These are phyloP conservation scores for Cheiracanthium punctorium DNA, from an alignment of 2,888 invertebrate species.

Conservation along the genomic window DNA sequence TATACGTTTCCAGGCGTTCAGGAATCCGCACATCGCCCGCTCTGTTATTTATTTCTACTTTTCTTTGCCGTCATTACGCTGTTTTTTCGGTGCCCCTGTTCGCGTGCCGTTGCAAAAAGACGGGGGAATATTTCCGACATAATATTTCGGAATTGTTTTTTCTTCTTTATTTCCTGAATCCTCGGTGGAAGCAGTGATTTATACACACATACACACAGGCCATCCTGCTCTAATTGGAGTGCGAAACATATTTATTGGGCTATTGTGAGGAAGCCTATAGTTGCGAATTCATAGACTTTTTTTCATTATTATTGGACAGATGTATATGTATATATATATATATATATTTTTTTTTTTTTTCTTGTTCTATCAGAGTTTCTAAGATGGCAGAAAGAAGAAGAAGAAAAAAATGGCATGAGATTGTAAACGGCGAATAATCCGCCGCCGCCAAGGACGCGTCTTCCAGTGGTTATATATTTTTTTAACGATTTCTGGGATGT, in stretches of 20 bases:
- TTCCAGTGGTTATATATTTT: too few relatives aligned
- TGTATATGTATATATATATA: too few relatives aligned
- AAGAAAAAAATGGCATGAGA: too few relatives aligned
- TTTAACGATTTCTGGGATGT: too few relatives aligned
- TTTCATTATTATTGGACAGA: too few relatives aligned
- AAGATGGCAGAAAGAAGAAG: conserved; percentile 15
- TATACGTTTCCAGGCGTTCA: not conserved
- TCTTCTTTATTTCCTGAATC: too few relatives aligned
- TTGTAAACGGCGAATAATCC: conserved; percentile 16
- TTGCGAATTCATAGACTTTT: too few relatives aligned
- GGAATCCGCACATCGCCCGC: not conserved
- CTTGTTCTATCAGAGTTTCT: not conserved
- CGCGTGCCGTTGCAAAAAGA: conserved; percentile 14
- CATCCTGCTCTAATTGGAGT: conserved; percentile 47
- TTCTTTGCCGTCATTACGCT: not conserved
- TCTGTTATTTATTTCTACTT: conserved; percentile 44
- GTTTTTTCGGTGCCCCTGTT: conserved; percentile 39
- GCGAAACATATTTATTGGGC: conserved; percentile 37
- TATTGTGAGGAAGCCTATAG: conserved; percentile 20
- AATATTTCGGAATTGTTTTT: conserved; percentile 35
- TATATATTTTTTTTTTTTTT: not conserved
- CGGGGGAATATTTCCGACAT: conserved; percentile 8
- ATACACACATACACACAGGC: too few relatives aligned
- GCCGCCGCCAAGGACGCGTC: not conserved
- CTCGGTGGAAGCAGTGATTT: conserved; percentile 28